Conservation (phyloP, 2,113 vertebrate genomes). For the Chlorodrepanis virens region DNA sequence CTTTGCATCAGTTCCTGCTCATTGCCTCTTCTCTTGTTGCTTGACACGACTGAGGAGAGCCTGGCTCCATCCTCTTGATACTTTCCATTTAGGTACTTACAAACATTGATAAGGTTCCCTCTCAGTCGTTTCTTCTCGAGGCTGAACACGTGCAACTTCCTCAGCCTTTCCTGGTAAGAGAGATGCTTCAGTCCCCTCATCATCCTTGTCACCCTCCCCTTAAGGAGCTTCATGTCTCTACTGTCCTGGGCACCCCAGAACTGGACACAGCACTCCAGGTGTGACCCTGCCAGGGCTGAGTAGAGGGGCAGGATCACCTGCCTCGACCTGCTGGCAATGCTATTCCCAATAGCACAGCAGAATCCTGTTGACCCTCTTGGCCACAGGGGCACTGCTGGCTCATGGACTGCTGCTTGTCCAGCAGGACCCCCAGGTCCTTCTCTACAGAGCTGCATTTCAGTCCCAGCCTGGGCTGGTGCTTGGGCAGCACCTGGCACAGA, state of each 20-base stretch:
- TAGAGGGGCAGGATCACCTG: background rate
- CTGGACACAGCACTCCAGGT: no score
- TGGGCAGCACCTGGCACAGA: fast-evolving
- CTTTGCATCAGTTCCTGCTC: background rate
- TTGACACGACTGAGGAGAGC: background rate
- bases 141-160: background rate
- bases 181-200: background rate
- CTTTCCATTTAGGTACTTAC: background rate
- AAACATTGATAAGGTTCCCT: background rate
- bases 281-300: background rate
- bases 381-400: background rate
- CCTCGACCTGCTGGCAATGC: background rate
- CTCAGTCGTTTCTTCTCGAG: background rate
- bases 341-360: background rate
- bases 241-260: background rate
- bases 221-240: no score
- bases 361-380: background rate
- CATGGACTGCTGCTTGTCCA: no score
- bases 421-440: background rate
- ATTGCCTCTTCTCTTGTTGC: background rate
- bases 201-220: background rate
- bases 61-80: background rate
- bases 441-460: background rate
- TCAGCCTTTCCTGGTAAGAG: background rate
- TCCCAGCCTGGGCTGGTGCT: background rate